Base-by-base conservation (phyloP, 2,113 vertebrate genomes). In the Antennarius striatus region DNA sequence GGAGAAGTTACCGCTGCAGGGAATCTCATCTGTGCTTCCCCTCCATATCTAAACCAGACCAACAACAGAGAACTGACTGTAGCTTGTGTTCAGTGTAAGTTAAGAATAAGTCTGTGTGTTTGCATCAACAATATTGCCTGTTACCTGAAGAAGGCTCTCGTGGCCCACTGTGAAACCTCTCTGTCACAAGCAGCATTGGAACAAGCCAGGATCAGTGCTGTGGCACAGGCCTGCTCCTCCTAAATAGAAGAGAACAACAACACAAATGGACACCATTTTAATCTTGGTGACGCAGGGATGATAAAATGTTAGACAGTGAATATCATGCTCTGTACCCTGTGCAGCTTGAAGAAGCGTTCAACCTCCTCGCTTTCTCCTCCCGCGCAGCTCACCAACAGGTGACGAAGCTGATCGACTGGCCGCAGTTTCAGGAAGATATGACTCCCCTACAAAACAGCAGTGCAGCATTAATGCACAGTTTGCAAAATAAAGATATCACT, bases 11-110 rank as follows among this genome's bases (percentile, higher is more conserved):
- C 73, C 57, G 94, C 84, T 49, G 95, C 86, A 0, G 96, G 94
- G 80, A 99, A 96, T 69, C 95, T 94, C 96, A 99, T 96, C 86
- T 99, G 97, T 50, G 98, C 95, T 87, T 99, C 98, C 77, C 97
- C 96, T 22, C 98, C 98, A 10, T 98, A 99, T 84, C 98, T 98
- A 60, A 56, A 9, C 43, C 5, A 17, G 22, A 22, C 22, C 22
- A 68, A 17, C 1, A 63, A 68, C 6, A 63, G 30, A 53, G 3
- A 57, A 11, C 1, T 8, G 13, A 0, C 10, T 47, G 77, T 7
- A 78, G n/a, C 42, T 58, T 64, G 14, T 52, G 49, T 6, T 22
- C 9, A 43, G 13, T n/a, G 22, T 13, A 11, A 36, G 32, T 36
- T 36, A 7, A 51, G 10, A 15, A 17, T 14, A 40, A 55, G 54